These are phyloP conservation scores for Notothenia rossii DNA, from an alignment of 2,113 vertebrate species.

Conservation along the genomic window DNA sequence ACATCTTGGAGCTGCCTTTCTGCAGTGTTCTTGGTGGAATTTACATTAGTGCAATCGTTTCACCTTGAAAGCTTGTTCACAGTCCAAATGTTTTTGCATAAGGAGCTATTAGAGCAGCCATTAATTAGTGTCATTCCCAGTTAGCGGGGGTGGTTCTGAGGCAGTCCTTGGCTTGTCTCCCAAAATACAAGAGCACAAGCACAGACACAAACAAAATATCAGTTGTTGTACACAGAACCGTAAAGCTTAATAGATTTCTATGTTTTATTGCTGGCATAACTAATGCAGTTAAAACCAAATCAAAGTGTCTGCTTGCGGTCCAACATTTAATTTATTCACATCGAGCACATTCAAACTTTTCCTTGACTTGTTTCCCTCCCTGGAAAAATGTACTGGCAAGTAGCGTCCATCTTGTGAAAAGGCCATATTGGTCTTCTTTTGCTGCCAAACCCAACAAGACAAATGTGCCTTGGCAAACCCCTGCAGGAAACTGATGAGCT, in stretches of 20 bases:
- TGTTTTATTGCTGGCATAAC: constrained; percentile 9
- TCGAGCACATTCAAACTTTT: constrained; percentile 4
- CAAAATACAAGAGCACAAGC: constrained; percentile 33
- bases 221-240: constrained; percentile 1
- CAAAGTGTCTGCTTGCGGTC: not conserved
- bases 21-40: constrained; percentile 32
- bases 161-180: constrained; percentile 57
- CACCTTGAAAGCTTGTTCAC: constrained; percentile 70
- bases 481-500: not conserved
- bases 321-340: constrained; percentile 24
- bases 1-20: constrained; percentile 47
- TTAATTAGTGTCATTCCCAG: constrained; percentile 73
- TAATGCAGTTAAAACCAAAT: constrained; percentile 21
- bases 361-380: not conserved
- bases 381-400: not conserved
- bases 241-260: constrained; percentile 18
- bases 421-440: not conserved
- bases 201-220: not conserved
- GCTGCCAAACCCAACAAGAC: not conserved
- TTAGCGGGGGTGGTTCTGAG: constrained; percentile 54
- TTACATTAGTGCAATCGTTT: constrained; percentile 61
- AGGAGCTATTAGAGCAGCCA: constrained; percentile 58
- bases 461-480: not conserved
- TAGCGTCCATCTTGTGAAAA: not conserved
- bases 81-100: constrained; percentile 63